phyloP scores from a whole-genome alignment of 2,888 invertebrate species.

The Eucriotettix oculatus region DNA sequence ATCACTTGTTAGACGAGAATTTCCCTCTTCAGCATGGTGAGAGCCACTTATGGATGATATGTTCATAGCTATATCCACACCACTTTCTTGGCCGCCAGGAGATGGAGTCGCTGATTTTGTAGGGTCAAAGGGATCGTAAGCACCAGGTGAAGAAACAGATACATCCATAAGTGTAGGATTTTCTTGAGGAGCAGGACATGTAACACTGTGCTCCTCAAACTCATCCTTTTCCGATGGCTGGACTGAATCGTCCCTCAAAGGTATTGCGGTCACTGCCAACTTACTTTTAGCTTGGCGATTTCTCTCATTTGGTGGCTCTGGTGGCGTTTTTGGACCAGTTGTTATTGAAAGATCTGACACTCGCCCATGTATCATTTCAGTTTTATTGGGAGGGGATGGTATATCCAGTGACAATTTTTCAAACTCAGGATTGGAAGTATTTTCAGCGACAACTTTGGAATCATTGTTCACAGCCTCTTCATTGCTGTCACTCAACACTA shows the following conservation, averaged over 20 bases:
- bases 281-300: constrained; percentile 30
- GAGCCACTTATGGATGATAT: neutral
- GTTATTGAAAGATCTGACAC: constrained; percentile 21
- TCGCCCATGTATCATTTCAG: constrained; percentile 4
- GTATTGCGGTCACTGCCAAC: constrained; percentile 37
- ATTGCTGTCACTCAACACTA: constrained; percentile 71
- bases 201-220: constrained; percentile 35
- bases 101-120: constrained; percentile 65
- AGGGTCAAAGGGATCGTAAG: constrained; percentile 83
- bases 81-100: constrained; percentile 27
- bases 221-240: constrained; percentile 17
- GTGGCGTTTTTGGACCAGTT: constrained; percentile 56
- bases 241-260: constrained; percentile 24
- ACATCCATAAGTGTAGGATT: constrained; percentile 26
- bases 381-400: constrained; percentile 9
- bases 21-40: neutral
- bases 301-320: constrained; percentile 53
- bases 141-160: constrained; percentile 58
- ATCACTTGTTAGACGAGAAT: constrained; percentile 4
- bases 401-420: constrained; percentile 4
- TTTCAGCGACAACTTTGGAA: constrained; percentile 2
- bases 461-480: constrained; percentile 21
- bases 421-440: neutral
- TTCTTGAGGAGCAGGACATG: constrained; percentile 53
- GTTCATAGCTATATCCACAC: constrained; percentile 17